Evolutionary conservation across 1,140 invertebrate species (phyloP), one percentile per base, ranked within the genome.

Genomic region (Leptopilina clavipes): DNA sequence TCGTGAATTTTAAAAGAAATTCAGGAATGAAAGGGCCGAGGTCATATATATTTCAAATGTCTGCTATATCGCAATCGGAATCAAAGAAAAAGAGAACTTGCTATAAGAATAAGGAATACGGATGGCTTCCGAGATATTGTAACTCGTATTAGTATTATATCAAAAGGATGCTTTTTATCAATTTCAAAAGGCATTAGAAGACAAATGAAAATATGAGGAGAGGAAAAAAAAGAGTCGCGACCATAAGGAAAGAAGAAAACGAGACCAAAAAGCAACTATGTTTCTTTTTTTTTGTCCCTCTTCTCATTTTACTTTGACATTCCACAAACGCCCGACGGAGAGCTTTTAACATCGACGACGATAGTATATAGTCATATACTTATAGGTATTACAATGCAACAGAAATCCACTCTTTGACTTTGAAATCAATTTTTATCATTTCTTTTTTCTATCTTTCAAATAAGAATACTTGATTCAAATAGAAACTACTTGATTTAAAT

Each of bases 111-210:
- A 19, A 59, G 11, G 22, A 22, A 65, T 65, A 65, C 56, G 2
- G 10, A 25, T 65, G 56, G 6, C 22, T 22, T 31, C 11, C 19
- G 22, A 65, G 56, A 65, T 25, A 65, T 31, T 25, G 11, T 65
- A 52, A 25, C 19, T 31, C 22, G 5, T 65, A 31, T 25, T 65
- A 65, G 19, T 52, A 65, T 65, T 25, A 25, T 19, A 25, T 65
- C 19, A 25, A 65, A 65, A 31, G 56, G 11, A 65, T 52, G 48
- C 48, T 65, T 65, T 54, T 65, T 65, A 25, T 65, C 56, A 65
- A 25, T 65, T 65, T 65, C 19, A 65, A 65, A 65, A 65, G 56
- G 19, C 56, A 25, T 31, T 65, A 31, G 56, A 31, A 65, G 19
- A 31, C 56, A 25, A 65, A 65, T 65, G 56, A 65, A 65, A 65